Conservation (phyloP, 2,797 vertebrate species). For the Arremon aurantiirostris region DNA sequence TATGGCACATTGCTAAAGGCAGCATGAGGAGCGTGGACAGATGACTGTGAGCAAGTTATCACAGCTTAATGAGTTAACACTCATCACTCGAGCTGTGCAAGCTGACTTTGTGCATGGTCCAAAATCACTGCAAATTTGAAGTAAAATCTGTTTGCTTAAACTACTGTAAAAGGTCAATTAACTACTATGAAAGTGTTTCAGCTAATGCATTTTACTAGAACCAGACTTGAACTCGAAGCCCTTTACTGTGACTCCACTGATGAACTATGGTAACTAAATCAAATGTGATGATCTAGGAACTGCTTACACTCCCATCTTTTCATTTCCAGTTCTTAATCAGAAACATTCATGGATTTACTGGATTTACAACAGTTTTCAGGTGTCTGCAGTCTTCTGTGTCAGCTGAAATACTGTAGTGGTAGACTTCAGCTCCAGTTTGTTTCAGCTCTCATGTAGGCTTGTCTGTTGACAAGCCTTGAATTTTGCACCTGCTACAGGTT, state of each 20-base stretch:
- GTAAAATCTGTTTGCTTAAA: slow-evolving; percentile 48
- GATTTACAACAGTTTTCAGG: not conserved
- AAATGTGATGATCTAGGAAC: not conserved
- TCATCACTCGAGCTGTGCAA: slow-evolving; percentile 11
- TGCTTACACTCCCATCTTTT: not conserved
- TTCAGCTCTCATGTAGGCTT: not conserved
- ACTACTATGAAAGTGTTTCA: not conserved
- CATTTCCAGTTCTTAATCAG: not conserved
- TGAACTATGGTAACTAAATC: not conserved
- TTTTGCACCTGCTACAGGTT: not conserved
- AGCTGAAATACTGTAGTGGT: not conserved
- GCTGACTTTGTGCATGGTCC: not conserved
- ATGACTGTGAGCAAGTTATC: slow-evolving; percentile 16
- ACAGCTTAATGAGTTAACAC: slow-evolving; percentile 22
- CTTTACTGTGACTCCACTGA: not conserved
- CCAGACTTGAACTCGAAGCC: not conserved
- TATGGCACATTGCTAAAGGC: not conserved
- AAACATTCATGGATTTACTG: not conserved
- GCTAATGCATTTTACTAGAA: not conserved
- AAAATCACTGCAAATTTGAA: slow-evolving; percentile 40
- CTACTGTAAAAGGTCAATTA: slow-evolving; percentile 46
- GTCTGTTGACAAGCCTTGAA: not conserved
- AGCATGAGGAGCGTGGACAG: not conserved
- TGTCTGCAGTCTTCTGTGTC: not conserved
- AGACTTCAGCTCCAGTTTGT: not conserved